Conservation (phyloP, 2,797 vertebrate species). For the Ibycter americanus region DNA sequence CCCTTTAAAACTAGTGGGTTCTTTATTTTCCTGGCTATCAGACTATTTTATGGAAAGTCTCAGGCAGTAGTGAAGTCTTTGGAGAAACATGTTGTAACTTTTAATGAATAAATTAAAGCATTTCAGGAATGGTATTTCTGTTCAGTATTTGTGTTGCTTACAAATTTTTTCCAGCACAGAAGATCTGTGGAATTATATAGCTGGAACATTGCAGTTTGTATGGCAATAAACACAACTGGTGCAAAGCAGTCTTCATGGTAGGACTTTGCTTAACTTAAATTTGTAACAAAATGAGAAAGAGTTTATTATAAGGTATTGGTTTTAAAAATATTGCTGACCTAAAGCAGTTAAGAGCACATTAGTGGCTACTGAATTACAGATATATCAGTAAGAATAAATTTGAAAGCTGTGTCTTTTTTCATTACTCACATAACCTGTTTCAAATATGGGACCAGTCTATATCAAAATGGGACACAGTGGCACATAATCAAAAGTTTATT, state of each 20-base stretch:
- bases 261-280: neutral
- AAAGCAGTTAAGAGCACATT: neutral
- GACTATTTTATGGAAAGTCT: neutral
- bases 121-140: constrained; percentile 6
- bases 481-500: neutral
- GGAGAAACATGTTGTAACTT: neutral
- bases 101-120: neutral
- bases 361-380: neutral
- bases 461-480: neutral
- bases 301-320: neutral
- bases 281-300: neutral
- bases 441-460: neutral
- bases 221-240: neutral
- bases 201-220: neutral
- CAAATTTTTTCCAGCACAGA: neutral
- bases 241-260: neutral
- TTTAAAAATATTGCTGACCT: neutral
- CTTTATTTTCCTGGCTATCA: neutral
- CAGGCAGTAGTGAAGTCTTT: neutral
- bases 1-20: neutral
- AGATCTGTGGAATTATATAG: neutral
- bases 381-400: neutral
- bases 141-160: neutral
- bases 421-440: neutral
- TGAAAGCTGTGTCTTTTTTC: neutral